A percentile compares a stretch with the other conserved stretches of the same genome.
These are phyloP conservation scores for Sminthopsis crassicaudata DNA, from an alignment of 2,113 vertebrate genomes.

Conservation along the genomic window DNA sequence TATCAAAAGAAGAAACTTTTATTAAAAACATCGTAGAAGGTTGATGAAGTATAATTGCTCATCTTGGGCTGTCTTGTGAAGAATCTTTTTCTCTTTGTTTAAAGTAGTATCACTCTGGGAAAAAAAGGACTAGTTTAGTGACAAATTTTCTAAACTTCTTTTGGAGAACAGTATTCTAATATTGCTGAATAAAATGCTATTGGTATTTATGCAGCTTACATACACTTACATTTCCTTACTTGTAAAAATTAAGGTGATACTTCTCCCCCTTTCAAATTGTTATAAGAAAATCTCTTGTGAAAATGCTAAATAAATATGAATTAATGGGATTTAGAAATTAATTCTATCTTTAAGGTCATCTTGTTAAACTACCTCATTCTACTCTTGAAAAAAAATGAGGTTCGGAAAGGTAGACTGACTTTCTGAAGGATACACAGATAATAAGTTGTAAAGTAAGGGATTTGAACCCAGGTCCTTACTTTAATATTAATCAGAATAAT, in stretches of 20 bases:
- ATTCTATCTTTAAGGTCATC: not conserved
- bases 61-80: slow-evolving; percentile 31
- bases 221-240: not conserved
- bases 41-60: not conserved
- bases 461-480: not conserved
- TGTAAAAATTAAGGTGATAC: not conserved
- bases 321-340: not conserved
- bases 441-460: not conserved
- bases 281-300: not conserved
- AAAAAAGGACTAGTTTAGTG: not conserved
- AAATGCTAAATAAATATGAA: not conserved
- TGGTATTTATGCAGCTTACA: not conserved
- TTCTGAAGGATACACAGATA: not conserved
- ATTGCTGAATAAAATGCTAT: not conserved
- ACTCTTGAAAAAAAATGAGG: not conserved
- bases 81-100: not conserved
- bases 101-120: not conserved
- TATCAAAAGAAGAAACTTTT: accelerated
- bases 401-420: not conserved
- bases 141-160: not conserved
- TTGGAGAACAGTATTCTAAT: not conserved
- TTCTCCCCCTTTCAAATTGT: not conserved
- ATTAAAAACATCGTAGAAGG: slow-evolving; percentile 59
- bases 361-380: not conserved
- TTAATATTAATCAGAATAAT: not conserved